These are phyloP conservation scores for Sympetrum striolatum DNA, from an alignment of 2,888 invertebrate species.

Conservation along the genomic window DNA sequence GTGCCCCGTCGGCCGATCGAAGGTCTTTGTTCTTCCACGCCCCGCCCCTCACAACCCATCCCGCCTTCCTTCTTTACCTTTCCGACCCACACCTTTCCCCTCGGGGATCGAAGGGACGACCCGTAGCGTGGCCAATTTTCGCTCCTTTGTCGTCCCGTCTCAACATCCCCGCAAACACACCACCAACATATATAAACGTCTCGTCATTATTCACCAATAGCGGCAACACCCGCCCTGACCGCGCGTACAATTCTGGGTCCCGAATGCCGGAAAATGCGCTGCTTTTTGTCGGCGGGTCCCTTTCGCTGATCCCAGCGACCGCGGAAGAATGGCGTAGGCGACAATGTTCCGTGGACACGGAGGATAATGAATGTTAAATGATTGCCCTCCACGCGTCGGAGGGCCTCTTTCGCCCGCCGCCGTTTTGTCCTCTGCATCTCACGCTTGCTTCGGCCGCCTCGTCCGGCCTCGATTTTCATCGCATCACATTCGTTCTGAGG, in stretches of 20 bases:
- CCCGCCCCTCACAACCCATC: not conserved
- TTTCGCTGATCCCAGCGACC: not conserved
- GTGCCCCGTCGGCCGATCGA: not conserved
- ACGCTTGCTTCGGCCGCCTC: not conserved
- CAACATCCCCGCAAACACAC: not conserved
- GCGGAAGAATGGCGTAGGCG: not conserved
- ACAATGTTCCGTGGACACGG: not conserved
- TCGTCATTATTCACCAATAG: not conserved
- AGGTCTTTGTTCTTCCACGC: not conserved
- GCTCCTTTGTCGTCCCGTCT: not conserved
- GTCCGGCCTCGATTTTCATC: not conserved
- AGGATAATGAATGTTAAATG: not conserved
- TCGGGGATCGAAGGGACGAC: not conserved
- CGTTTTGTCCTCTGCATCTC: not conserved
- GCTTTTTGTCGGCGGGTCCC: no score
- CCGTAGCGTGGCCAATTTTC: not conserved
- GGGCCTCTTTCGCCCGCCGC: not conserved
- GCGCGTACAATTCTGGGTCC: not conserved
- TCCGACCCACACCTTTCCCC: not conserved
- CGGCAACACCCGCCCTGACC: not conserved
- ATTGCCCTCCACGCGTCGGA: not conserved
- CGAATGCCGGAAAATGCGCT: not conserved
- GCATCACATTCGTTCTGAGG: not conserved
- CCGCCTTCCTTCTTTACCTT: not conserved
- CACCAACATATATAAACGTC: not conserved